Percentiles rank a stretch among this genome's conserved stretches.
Evolutionary conservation across 2,888 invertebrate genomes (phyloP).

Genomic region (Troilus luridus): DNA sequence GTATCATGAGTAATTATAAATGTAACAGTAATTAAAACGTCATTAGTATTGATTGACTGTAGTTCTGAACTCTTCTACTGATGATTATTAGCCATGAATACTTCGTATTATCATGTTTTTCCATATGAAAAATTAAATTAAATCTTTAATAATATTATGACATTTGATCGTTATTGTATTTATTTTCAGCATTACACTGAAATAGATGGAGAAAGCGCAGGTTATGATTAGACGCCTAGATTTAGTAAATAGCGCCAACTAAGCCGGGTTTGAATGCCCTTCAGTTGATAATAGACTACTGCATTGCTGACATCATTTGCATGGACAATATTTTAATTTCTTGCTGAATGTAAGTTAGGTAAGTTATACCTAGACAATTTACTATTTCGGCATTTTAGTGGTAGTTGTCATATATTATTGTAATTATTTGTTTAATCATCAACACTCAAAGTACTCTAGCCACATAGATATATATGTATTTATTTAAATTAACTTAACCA

Average conservation of each 20-base stretch:
- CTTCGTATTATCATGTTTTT: background rate
- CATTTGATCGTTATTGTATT: background rate
- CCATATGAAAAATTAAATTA: background rate
- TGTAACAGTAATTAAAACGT: background rate
- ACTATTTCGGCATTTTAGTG: too few species aligned
- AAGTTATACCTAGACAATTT: too few species aligned
- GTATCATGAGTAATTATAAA: too few species aligned
- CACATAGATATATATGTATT: too few species aligned
- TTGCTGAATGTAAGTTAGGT: too few species aligned
- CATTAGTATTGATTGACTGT: background rate
- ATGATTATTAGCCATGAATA: background rate
- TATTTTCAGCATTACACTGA: too few species aligned
- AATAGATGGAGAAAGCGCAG: background rate
- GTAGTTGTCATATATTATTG: too few species aligned
- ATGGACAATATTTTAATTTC: too few species aligned
- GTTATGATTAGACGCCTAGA: background rate
- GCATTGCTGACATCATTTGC: too few species aligned
- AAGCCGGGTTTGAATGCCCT: background rate
- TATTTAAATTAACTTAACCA: too few species aligned
- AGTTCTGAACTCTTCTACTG: background rate
- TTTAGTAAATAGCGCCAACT: background rate
- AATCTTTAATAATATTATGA: background rate
- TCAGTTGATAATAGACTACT: background rate
- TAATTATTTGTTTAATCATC: too few species aligned
- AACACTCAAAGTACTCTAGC: too few species aligned